Base-by-base conservation (phyloP, 2,113 vertebrate genomes). In the Pitta sordida region DNA sequence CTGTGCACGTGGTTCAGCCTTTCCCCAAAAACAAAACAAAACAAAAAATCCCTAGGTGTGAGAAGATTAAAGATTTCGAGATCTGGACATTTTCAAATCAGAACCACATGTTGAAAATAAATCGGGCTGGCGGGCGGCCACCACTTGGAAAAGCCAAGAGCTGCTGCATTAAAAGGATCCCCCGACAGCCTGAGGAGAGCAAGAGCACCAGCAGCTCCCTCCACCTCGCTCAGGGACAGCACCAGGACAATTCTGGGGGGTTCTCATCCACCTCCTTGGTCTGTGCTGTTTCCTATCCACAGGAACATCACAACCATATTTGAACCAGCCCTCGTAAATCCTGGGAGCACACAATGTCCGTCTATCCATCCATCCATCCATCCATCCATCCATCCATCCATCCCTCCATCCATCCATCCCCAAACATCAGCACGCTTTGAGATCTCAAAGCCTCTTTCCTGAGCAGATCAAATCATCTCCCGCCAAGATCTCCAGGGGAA, bases 31-130 rank as follows among this genome's bases (percentile, higher is more conserved):
- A 83, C 82, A 91, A 91, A 97, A 49, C 88, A 94, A 83, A 83
- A 94, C 80, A 92, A 91, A 95, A 95, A 94, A 93, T 90, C 96
- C 92, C 48, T 92, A 96, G 89, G 95, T 97, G 96, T 96, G 93
- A 96, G 95, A 96, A 83, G 95, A 97, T 96, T 96, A 94, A 97
- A 96, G 90, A 95, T 96, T 89, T 90, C 15, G 51, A 95, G 96
- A 97, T 96, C 91, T 96, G 92, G 93, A 96, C 96, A 87, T 94
- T 94, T 93, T 82, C 84, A 97, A 97, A 97, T 95, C 94, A 93
- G 91, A 93, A 95, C 90, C 95, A 97, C 76, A 94, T 97, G 97
- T 96, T 73, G 64, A 56, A 92, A 96, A 96, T 94, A 91, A 93
- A 95, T 12, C 53, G 15, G 63, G 46, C 89, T 97, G 95, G 87